Percentiles rank a stretch among this genome's conserved stretches.
Evolutionary conservation across 2,113 vertebrate genomes (phyloP).

Genomic region (Gallinago paraguaiae): DNA sequence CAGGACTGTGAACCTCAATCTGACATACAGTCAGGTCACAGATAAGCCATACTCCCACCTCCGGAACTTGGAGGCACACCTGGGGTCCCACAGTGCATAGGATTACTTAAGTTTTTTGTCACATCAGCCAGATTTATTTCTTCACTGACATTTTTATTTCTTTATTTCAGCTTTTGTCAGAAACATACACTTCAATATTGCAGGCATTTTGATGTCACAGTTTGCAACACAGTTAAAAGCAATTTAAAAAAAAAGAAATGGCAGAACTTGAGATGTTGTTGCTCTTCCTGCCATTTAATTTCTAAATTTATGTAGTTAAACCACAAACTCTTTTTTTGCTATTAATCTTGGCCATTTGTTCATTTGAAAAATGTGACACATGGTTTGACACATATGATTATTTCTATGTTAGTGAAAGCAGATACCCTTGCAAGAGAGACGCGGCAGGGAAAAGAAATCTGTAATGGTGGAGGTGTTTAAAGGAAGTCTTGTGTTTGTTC

Average conservation of each 20-base stretch:
- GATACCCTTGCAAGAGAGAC: not conserved
- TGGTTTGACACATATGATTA: not conserved
- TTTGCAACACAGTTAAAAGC: not conserved
- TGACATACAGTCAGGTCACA: not conserved
- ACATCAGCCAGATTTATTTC: not conserved
- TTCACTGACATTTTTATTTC: not conserved
- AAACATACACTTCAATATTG: not conserved
- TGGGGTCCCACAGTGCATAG: not conserved
- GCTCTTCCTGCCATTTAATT: not conserved
- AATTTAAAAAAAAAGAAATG: not conserved
- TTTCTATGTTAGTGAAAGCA: not conserved
- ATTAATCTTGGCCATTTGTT: slow-evolving; percentile 19
- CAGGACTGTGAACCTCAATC: not conserved
- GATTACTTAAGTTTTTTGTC: not conserved
- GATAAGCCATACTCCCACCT: rapidly evolving
- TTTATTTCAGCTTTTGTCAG: slow-evolving; percentile 37
- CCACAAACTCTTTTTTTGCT: not conserved
- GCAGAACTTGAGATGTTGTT: not conserved
- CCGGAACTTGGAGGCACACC: not conserved
- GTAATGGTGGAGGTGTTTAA: not conserved
- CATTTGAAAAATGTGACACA: slow-evolving; percentile 27
- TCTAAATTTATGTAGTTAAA: slow-evolving; percentile 23
- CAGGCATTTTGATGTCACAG: not conserved
- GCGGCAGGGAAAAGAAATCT: not conserved
- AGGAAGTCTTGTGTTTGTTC: not conserved